Conservation (phyloP, 2,113 vertebrate species). For the Nesospiza acunhae region DNA sequence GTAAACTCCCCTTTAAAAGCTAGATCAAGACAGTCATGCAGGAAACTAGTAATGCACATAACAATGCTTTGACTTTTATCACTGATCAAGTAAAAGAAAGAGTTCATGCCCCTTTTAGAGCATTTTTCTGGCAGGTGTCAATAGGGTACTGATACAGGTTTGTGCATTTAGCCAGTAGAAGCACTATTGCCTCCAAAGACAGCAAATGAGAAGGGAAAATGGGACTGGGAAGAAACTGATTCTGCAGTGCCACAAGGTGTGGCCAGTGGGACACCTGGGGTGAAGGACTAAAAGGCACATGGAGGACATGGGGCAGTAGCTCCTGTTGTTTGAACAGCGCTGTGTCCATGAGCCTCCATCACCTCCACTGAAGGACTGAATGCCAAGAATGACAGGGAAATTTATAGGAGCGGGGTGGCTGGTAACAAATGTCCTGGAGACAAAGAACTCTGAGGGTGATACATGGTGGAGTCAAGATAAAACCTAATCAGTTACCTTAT, state of each 20-base stretch:
- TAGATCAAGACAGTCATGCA: neutral
- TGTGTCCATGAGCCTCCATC: neutral
- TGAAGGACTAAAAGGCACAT: neutral
- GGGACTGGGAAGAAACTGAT: neutral
- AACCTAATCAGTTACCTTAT: neutral
- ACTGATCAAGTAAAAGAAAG: neutral
- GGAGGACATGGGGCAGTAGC: neutral
- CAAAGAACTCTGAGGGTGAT: neutral
- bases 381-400: neutral
- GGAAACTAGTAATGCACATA: neutral
- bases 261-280: neutral
- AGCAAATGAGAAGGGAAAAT: neutral
- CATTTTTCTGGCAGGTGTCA: neutral
- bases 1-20: neutral
- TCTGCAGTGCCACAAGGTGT: neutral
- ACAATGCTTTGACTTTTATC: neutral
- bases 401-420: neutral
- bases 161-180: neutral
- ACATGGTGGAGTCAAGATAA: neutral
- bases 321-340: neutral
- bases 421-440: neutral
- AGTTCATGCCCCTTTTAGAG: neutral
- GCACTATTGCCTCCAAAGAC: neutral
- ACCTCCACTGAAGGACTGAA: neutral
- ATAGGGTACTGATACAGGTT: neutral